A percentile compares a stretch with the other conserved stretches of the same genome.
Evolutionary conservation across 2,113 vertebrate genomes (phyloP).

Genomic region (Neogobius melanostomus): DNA sequence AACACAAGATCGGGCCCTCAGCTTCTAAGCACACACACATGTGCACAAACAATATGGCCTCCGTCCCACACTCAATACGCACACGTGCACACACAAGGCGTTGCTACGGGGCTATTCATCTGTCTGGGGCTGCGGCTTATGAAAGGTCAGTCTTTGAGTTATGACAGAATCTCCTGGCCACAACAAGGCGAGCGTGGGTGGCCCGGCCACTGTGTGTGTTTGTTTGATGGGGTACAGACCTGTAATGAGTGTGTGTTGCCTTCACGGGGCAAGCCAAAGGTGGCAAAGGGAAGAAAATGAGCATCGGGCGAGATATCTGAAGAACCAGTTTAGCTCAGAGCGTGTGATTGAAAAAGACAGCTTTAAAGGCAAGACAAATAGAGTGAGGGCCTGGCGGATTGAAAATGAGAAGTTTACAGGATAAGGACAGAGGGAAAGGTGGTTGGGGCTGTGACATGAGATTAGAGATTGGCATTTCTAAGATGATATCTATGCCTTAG

Average conservation of each 20-base stretch:
- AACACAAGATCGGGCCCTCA: neutral
- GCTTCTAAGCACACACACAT: slow-evolving; percentile 13
- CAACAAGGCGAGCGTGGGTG: slow-evolving; percentile 67
- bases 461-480: neutral
- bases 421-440: slow-evolving; percentile 30
- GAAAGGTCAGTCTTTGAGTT: slow-evolving; percentile 76
- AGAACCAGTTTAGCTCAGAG: slow-evolving; percentile 46
- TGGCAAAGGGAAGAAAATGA: slow-evolving; percentile 41
- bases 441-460: neutral
- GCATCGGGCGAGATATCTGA: slow-evolving; percentile 15
- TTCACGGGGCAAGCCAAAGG: slow-evolving; percentile 32
- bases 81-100: slow-evolving; percentile 31
- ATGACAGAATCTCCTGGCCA: slow-evolving; percentile 71
- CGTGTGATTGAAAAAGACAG: slow-evolving; percentile 40
- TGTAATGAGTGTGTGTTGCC: slow-evolving; percentile 49
- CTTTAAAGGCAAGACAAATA: slow-evolving; percentile 41
- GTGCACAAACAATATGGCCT: slow-evolving; percentile 28
- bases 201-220: slow-evolving; percentile 37
- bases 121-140: slow-evolving; percentile 68
- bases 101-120: slow-evolving; percentile 65
- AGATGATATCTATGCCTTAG: too few species aligned
- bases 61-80: slow-evolving; percentile 5
- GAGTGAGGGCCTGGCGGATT: slow-evolving; percentile 31
- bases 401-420: slow-evolving; percentile 33
- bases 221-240: slow-evolving; percentile 30